Evolutionary conservation across 2,797 vertebrate genomes (phyloP).

Genomic region (Hippopotamyrus pictus): DNA sequence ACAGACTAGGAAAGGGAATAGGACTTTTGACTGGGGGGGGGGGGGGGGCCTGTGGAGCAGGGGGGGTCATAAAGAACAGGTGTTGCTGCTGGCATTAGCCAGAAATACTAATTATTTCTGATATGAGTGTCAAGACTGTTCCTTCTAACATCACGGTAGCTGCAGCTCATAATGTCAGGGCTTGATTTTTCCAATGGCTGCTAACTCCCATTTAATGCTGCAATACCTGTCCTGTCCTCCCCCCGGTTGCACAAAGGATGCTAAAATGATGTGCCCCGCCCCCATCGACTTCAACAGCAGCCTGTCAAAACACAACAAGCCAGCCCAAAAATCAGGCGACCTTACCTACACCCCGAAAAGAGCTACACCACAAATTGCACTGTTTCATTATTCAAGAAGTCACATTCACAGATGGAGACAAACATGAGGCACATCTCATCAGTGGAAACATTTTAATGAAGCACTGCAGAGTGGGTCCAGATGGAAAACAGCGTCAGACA

Average conservation of each 20-base stretch:
- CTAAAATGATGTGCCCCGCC: not conserved
- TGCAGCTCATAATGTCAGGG: not conserved
- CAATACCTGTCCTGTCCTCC: not conserved
- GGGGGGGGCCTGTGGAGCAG: not conserved
- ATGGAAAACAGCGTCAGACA: slow-evolving; percentile 33
- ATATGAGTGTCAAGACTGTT: not conserved
- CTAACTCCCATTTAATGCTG: not conserved
- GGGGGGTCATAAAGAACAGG: not conserved
- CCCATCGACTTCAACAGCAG: not conserved
- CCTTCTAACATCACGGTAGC: not conserved
- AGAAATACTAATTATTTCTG: not conserved
- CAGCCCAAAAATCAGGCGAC: not conserved
- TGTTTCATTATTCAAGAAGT: slow-evolving; percentile 67
- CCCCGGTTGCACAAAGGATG: not conserved
- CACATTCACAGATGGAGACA: slow-evolving; percentile 57
- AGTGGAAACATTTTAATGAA: not conserved
- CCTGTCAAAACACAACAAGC: not conserved
- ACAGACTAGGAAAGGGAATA: not conserved
- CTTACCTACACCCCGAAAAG: slow-evolving; percentile 41
- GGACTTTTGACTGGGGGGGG: not conserved
- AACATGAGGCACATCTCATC: slow-evolving; percentile 49
- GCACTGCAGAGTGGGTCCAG: not conserved
- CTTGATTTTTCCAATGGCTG: not conserved
- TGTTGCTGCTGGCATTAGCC: not conserved
- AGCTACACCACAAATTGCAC: slow-evolving; percentile 25